Percentiles rank a stretch among this genome's conserved stretches.
These are phyloP conservation scores for Netelia inedita DNA, from an alignment of 2,888 invertebrate species.

Conservation along the genomic window DNA sequence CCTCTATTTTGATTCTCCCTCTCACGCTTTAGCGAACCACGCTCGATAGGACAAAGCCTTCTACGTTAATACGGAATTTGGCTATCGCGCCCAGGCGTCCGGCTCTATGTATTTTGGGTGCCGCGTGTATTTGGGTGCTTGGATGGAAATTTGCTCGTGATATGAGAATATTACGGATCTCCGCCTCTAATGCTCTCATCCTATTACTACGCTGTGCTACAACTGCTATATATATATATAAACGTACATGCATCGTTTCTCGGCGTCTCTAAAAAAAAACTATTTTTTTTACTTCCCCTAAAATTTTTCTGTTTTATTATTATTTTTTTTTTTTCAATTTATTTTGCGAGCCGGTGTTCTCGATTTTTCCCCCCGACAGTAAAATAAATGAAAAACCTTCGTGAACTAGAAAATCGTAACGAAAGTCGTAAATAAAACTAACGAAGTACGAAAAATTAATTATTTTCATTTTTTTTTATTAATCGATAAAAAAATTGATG, in stretches of 20 bases:
- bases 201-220: slow-evolving; percentile 14
- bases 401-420: too few relatives aligned
- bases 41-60: slow-evolving; percentile 66
- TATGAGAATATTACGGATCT: slow-evolving; percentile 12
- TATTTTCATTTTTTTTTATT: too few relatives aligned
- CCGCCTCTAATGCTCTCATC: slow-evolving; percentile 19
- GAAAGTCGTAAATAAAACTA: too few relatives aligned
- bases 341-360: too few relatives aligned
- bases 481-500: neutral
- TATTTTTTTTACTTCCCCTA: neutral
- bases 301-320: too few relatives aligned
- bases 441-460: too few relatives aligned
- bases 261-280: neutral
- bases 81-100: slow-evolving; percentile 58
- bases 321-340: too few relatives aligned
- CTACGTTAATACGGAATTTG: slow-evolving; percentile 70
- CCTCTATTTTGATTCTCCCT: slow-evolving; percentile 33
- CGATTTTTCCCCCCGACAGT: too few relatives aligned
- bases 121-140: slow-evolving; percentile 20
- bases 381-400: too few relatives aligned
- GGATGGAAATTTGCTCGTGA: slow-evolving; percentile 27
- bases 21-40: slow-evolving; percentile 17
- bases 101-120: slow-evolving; percentile 10
- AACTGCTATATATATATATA: neutral
- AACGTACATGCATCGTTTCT: neutral